Evolutionary conservation across 2,888 invertebrate species (phyloP).

Genomic region (Megastigmus dorsalis): DNA sequence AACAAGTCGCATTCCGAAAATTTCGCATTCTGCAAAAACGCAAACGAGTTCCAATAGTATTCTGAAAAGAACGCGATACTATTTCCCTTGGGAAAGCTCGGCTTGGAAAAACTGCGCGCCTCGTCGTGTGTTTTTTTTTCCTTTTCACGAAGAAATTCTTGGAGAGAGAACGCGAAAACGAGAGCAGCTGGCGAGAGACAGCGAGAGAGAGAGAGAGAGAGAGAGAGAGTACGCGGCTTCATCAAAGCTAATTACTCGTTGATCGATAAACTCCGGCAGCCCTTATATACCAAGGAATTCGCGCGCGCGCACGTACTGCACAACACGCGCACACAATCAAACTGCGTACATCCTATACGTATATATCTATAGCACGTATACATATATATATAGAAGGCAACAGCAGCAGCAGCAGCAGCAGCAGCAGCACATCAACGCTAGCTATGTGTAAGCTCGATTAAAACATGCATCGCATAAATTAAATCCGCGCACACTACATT

Average conservation of each 20-base stretch:
- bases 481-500: slow-evolving; percentile 47
- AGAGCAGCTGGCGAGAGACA: not conserved
- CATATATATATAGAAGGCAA: no score
- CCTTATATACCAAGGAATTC: slow-evolving; percentile 35
- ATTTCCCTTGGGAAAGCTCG: not conserved
- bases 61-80: slow-evolving; percentile 23
- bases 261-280: slow-evolving; percentile 45
- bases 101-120: slow-evolving; percentile 1
- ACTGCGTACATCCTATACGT: not conserved
- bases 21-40: no score
- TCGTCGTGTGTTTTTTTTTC: not conserved
- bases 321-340: not conserved
- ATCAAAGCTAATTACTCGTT: slow-evolving; percentile 51
- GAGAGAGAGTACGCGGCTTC: slow-evolving; percentile 13
- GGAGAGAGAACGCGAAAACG: not conserved
- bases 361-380: no score
- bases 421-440: not conserved
- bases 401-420: no score
- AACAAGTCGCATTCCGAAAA: no score
- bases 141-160: slow-evolving; percentile 40
- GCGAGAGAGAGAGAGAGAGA: not conserved
- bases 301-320: not conserved
- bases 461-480: slow-evolving; percentile 49
- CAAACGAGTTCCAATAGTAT: no score
- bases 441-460: slow-evolving; percentile 37